Conservation (phyloP, 2,888 invertebrate genomes). For the Nephrotoma flavescens region DNA sequence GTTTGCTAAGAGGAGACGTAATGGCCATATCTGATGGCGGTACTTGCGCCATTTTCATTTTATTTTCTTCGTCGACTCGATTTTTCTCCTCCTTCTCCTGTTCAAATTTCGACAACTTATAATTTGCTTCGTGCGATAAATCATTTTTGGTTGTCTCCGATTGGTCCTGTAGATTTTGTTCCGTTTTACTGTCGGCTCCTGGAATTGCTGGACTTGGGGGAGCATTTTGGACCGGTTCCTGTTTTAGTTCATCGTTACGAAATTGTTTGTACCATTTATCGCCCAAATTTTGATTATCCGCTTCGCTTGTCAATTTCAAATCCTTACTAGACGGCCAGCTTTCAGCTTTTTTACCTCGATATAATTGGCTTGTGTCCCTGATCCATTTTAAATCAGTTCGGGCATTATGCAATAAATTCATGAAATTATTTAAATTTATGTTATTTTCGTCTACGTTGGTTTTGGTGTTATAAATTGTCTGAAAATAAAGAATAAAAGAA, state of each 20-base stretch:
- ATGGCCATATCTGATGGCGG: neutral
- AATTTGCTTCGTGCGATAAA: conserved; percentile 29
- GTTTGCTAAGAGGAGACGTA: neutral
- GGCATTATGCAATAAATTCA: conserved; percentile 4
- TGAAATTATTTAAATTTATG: conserved; percentile 6
- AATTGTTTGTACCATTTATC: conserved; percentile 14
- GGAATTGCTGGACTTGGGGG: neutral
- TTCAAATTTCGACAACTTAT: conserved; percentile 29
- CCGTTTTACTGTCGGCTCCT: neutral
- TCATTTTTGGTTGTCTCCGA: conserved; percentile 19
- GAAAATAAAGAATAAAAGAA: neutral
- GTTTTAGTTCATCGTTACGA: conserved; percentile 10
- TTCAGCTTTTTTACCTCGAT: neutral
- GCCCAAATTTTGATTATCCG: conserved; percentile 5
- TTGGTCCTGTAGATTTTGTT: conserved; percentile 16
- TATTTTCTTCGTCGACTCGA: neutral
- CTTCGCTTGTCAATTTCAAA: neutral
- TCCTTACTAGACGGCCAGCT: neutral
- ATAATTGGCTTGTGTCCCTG: neutral
- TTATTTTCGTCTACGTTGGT: neutral
- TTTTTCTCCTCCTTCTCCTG: conserved; percentile 20
- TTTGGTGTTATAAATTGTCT: neutral
- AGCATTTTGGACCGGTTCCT: neutral
- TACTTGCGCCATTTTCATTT: neutral
- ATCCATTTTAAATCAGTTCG: conserved; percentile 9